A percentile compares a stretch with the other conserved stretches of the same genome.
Evolutionary conservation across 2,113 vertebrate genomes (phyloP).

Genomic region (Diadophis punctatus): DNA sequence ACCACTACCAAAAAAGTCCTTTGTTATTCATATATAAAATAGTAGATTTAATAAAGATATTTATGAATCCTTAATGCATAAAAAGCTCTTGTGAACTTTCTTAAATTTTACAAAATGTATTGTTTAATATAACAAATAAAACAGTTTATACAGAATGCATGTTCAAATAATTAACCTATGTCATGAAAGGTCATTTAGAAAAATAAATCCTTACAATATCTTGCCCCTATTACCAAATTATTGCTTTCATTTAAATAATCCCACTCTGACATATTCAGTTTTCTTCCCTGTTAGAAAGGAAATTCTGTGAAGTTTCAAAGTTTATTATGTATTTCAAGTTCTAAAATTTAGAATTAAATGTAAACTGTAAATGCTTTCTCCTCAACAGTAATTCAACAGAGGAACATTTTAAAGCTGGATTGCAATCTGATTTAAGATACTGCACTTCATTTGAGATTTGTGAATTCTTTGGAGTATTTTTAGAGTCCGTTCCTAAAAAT

Average conservation of each 20-base stretch:
- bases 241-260: background rate
- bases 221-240: background rate
- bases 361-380: background rate
- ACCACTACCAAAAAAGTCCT: conserved; percentile 18
- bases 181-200: background rate
- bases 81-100: conserved; percentile 4
- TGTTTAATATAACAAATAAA: background rate
- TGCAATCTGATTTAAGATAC: background rate
- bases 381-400: background rate
- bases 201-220: background rate
- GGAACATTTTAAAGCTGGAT: background rate
- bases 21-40: background rate
- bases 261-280: background rate
- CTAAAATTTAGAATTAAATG: background rate
- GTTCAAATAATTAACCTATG: background rate
- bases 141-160: background rate
- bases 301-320: background rate
- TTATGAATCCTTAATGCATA: background rate
- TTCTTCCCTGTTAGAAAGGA: background rate
- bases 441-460: background rate
- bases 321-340: background rate
- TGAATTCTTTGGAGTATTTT: background rate
- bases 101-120: background rate
- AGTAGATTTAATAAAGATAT: background rate
- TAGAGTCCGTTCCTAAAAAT: background rate